These are phyloP conservation scores for Athene cunicularia DNA, from an alignment of 2,113 vertebrate genomes.

Conservation along the genomic window DNA sequence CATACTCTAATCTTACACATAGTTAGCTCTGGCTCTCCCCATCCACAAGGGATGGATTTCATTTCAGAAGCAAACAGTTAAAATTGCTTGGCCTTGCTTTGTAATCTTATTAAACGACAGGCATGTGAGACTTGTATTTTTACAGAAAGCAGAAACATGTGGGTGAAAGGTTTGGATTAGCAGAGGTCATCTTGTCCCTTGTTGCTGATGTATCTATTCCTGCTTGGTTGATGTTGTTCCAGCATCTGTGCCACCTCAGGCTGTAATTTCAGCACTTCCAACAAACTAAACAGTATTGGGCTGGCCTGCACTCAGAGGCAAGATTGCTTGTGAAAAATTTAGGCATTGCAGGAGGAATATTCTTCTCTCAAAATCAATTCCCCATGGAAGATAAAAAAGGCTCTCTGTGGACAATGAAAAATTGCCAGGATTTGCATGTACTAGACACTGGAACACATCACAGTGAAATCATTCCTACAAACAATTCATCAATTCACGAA, in stretches of 20 bases:
- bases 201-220: not conserved
- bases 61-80: slow-evolving; percentile 17
- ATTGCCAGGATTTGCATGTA: not conserved
- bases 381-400: not conserved
- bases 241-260: slow-evolving; percentile 5
- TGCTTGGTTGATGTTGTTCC: not conserved
- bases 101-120: slow-evolving; percentile 32
- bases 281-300: not conserved
- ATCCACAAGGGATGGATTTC: not conserved
- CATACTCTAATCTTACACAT: not conserved
- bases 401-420: not conserved
- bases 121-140: not conserved
- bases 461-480: not conserved
- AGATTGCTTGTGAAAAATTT: not conserved
- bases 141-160: not conserved
- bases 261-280: slow-evolving; percentile 12
- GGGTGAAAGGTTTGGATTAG: not conserved
- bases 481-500: not conserved
- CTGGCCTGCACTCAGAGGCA: not conserved
- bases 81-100: not conserved
- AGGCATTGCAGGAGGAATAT: not conserved
- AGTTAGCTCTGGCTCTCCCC: not conserved
- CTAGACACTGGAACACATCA: not conserved
- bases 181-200: not conserved
- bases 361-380: not conserved